Evolutionary conservation across 2,797 vertebrate species (phyloP).

Genomic region (Tenualosa thibaudeaui): DNA sequence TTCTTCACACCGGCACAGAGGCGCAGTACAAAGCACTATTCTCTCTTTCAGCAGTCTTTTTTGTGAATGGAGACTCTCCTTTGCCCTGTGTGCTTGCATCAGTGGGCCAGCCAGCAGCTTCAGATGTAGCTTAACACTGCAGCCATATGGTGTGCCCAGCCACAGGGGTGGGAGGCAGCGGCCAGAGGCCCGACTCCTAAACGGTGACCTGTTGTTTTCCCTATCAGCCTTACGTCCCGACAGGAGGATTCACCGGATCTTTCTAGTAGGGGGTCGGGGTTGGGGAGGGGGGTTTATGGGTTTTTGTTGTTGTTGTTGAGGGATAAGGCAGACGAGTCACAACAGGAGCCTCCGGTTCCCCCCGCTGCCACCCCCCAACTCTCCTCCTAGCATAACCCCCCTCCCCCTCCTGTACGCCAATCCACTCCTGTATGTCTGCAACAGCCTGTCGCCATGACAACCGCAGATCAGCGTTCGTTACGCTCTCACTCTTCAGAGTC

Average conservation of each 20-base stretch:
- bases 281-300: background rate
- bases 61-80: background rate
- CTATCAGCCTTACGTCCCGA: slow-evolving; percentile 2
- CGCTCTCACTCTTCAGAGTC: background rate
- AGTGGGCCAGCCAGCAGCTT: slow-evolving; percentile 22
- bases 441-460: slow-evolving; percentile 19
- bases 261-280: background rate
- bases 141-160: slow-evolving; percentile 36
- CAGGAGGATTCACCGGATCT: slow-evolving; percentile 8
- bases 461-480: slow-evolving; percentile 13
- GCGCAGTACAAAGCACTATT: background rate
- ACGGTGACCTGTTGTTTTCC: slow-evolving; percentile 38
- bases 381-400: background rate
- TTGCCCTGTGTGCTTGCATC: background rate
- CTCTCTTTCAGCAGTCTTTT: background rate
- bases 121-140: background rate
- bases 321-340: slow-evolving; percentile 42
- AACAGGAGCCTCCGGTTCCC: slow-evolving; percentile 42
- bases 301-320: background rate
- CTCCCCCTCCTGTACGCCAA: background rate
- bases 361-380: background rate
- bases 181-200: slow-evolving; percentile 48
- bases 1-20: background rate
- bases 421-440: slow-evolving; percentile 15
- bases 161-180: background rate